A percentile compares a stretch with the other conserved stretches of the same genome.
Evolutionary conservation across 1,140 invertebrate species (phyloP).

Genomic region (Halesus radiatus): DNA sequence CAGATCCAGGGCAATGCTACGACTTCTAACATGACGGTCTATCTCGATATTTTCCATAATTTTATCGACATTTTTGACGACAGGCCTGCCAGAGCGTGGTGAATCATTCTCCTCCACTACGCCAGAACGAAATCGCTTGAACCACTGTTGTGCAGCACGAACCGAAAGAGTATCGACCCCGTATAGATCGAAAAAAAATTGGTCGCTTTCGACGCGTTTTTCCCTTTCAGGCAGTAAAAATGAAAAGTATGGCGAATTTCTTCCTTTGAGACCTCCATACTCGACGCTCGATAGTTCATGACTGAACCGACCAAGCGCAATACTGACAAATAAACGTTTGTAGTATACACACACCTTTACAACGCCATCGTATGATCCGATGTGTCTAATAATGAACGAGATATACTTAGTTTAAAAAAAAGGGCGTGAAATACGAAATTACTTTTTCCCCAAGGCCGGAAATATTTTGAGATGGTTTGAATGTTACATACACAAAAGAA

Average conservation of each 20-base stretch:
- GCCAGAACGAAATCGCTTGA: slow-evolving; percentile 17
- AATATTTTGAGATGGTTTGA: no score
- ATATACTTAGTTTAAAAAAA: slow-evolving; percentile 34
- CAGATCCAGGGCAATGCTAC: not conserved
- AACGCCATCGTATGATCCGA: slow-evolving; percentile 9
- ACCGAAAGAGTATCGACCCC: not conserved
- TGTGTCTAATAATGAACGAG: slow-evolving; percentile 5
- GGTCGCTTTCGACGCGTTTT: slow-evolving; percentile 11
- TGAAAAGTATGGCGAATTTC: slow-evolving; percentile 20
- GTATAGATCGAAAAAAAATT: not conserved
- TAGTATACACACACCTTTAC: slow-evolving; percentile 3
- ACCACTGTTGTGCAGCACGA: slow-evolving; percentile 17
- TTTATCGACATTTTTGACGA: slow-evolving; percentile 16
- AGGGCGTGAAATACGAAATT: slow-evolving; percentile 16
- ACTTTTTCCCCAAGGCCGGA: slow-evolving; percentile 13
- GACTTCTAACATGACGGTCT: slow-evolving; percentile 20
- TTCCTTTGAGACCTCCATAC: slow-evolving; percentile 24
- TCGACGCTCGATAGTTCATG: slow-evolving; percentile 39
- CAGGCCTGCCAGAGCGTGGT: slow-evolving; percentile 16
- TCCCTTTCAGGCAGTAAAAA: slow-evolving; percentile 13
- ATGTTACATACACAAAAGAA: no score
- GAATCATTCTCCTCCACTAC: slow-evolving; percentile 10
- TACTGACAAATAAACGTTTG: slow-evolving; percentile 11
- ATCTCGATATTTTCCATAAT: slow-evolving; percentile 17
- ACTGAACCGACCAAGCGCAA: slow-evolving; percentile 54